Evolutionary conservation across 1,140 invertebrate species (phyloP), one percentile per base, ranked within the genome.

Genomic region (Oppia nitens): DNA sequence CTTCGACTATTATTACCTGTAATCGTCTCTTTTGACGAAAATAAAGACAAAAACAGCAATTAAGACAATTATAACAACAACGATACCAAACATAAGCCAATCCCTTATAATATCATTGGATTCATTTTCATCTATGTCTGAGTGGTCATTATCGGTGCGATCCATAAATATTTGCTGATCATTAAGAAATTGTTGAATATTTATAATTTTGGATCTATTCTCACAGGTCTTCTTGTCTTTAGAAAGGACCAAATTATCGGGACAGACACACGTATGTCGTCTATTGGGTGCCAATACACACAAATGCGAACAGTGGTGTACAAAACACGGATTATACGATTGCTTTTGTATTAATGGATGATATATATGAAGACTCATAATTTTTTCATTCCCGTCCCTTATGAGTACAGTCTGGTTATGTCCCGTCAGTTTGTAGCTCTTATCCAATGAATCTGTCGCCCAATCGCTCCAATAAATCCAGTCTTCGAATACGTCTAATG

Each of bases 381-480:
- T 62, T 21, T 68, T 51, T 50, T 69, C 66, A 47, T 73, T 72
- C 50, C 71, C 59, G 53, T 63, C 61, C 20, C 60, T 57, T 9
- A 63, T 63, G n/a, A 77, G 62, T 1, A 28, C 14, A 3, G 28
- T 40, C 58, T 51, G 47, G 64, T 85, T 82, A 64, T 78, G 77
- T 2, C 78, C 80, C 9, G 75, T 82, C 47, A 56, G 68, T 64
- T 67, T 73, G 62, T 62, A 51, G 68, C 58, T 49, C 60, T 64
- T 6, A 62, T 64, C 55, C 0, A 66, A 23, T 23, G 81, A 53
- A 49, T 53, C 57, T 9, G 27, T 63, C 0, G 71, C 69, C 78
- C 82, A 83, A 67, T 93, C 87, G 49, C 81, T 87, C 86, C 89
- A 94, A 67, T 83, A 94, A 0, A 95, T 66, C 12, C 73, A 77